Evolutionary conservation across 2,888 invertebrate genomes (phyloP).

Genomic region (Macroteleia sp.): DNA sequence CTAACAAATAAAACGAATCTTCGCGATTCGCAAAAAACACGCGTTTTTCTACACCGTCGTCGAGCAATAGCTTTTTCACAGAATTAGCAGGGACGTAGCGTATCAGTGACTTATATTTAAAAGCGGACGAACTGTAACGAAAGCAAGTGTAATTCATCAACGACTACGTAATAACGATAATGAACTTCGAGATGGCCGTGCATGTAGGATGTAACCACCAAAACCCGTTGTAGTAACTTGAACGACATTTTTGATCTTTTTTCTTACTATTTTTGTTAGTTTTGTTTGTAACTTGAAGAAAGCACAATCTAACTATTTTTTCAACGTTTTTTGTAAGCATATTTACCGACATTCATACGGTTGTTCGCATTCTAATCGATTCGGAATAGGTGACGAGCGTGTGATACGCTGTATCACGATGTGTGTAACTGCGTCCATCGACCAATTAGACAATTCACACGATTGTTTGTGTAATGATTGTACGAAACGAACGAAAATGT

Average conservation of each 20-base stretch:
- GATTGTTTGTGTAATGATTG: slow-evolving; percentile 46
- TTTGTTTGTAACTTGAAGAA: background rate
- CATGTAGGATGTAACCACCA: no score
- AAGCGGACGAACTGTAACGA: slow-evolving; percentile 42
- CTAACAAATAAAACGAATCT: slow-evolving; percentile 21
- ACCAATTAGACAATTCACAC: slow-evolving; percentile 6
- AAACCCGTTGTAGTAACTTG: no score
- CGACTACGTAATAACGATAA: slow-evolving; percentile 41
- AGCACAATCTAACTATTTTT: slow-evolving; percentile 29
- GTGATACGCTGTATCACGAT: no score
- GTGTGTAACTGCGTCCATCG: slow-evolving; percentile 13
- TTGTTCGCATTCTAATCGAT: no score
- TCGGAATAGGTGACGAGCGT: no score
- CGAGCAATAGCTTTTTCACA: slow-evolving; percentile 81
- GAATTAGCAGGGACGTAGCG: slow-evolving; percentile 65
- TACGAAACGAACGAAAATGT: slow-evolving; percentile 69
- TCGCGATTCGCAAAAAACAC: slow-evolving; percentile 49
- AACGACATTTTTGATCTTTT: background rate
- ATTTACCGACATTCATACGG: background rate
- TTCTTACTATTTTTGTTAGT: background rate
- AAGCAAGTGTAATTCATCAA: slow-evolving; percentile 40
- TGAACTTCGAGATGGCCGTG: slow-evolving; percentile 39
- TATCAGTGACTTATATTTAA: slow-evolving; percentile 31
- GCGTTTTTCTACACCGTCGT: slow-evolving; percentile 76
- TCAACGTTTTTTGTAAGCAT: slow-evolving; percentile 1